These are phyloP conservation scores for Pachydiplax longipennis DNA, from an alignment of 2,888 invertebrate species.

Conservation along the genomic window DNA sequence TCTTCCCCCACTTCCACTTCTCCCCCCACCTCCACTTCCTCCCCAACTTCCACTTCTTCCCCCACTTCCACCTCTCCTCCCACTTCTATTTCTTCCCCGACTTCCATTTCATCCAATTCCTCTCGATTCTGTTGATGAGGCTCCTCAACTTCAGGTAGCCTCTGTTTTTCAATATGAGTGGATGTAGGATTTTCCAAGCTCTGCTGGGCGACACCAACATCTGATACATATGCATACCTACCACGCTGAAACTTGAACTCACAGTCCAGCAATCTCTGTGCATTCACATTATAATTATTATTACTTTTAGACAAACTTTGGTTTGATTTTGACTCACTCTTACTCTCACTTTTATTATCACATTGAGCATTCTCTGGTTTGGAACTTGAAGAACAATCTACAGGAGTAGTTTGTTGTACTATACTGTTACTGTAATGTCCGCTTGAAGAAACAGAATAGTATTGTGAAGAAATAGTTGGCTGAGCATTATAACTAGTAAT, in stretches of 20 bases:
- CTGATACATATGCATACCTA: too few species aligned
- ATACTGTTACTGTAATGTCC: background rate
- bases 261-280: too few species aligned
- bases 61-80: background rate
- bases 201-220: background rate
- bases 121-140: background rate
- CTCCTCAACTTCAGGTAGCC: background rate
- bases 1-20: background rate
- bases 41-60: background rate
- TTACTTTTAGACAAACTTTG: background rate
- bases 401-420: background rate
- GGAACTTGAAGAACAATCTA: background rate
- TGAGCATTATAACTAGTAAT: background rate
- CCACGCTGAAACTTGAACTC: too few species aligned
- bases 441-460: background rate
- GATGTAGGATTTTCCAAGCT: background rate
- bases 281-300: background rate
- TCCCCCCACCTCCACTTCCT: background rate
- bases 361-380: slow-evolving; percentile 1
- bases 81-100: background rate
- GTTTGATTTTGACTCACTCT: background rate
- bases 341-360: background rate
- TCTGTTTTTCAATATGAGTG: background rate
- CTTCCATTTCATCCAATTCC: background rate
- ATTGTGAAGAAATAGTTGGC: background rate